phyloP scores from a whole-genome alignment of 2,797 vertebrate genomes.

The Schizothorax lantsangensis region DNA sequence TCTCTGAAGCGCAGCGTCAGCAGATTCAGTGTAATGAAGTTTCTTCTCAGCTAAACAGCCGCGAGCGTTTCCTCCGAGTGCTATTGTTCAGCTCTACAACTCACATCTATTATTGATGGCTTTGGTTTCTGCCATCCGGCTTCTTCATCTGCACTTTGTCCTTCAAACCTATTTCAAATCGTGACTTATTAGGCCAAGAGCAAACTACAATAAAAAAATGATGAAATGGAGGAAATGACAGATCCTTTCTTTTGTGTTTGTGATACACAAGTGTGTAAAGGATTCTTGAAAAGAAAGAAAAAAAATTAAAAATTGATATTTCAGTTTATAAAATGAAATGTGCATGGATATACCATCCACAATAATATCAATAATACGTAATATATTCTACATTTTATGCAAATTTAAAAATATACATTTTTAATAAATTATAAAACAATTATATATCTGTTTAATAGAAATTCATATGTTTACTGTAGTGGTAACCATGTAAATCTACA shows the following conservation, averaged over 20 bases:
- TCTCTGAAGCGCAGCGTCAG: neutral
- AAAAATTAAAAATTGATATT: too few species aligned
- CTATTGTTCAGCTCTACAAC: neutral
- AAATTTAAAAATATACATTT: too few species aligned
- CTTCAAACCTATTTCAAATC: neutral
- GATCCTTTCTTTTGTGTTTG: neutral
- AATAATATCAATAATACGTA: too few species aligned
- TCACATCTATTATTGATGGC: neutral
- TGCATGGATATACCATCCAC: too few species aligned
- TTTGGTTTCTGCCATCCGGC: neutral
- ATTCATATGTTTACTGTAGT: too few species aligned
- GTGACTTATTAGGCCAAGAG: neutral
- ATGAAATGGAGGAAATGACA: neutral
- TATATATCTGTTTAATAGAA: too few species aligned
- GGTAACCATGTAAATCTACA: too few species aligned
- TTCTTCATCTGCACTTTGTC: neutral
- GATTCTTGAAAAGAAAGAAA: neutral
- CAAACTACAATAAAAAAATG: neutral
- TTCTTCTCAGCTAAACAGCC: neutral
- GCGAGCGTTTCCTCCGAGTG: neutral
- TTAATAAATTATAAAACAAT: too few species aligned
- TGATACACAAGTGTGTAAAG: neutral
- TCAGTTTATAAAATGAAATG: too few species aligned
- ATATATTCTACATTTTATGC: too few species aligned
- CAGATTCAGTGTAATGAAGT: conserved; percentile 1